Base-by-base conservation (phyloP, 2,113 vertebrate species). In the Spermophilus dauricus region DNA sequence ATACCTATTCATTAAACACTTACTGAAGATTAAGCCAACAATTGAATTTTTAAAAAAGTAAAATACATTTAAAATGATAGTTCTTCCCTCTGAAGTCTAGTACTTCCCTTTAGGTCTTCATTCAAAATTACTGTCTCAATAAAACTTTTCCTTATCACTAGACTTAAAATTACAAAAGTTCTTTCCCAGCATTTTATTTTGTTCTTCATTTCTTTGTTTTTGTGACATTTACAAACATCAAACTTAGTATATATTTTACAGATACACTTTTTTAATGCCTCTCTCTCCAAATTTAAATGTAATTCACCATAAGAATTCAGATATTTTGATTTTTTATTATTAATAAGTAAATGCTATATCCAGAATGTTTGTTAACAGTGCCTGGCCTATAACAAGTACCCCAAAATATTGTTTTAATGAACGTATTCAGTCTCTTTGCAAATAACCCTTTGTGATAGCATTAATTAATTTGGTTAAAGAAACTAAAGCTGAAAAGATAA, bases 71-170 rank as follows among this genome's bases (percentile, higher is more conserved):
- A 95, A 26, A 73, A 32, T 42, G 10, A 45, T 34, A 77, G 12
- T 53, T 77, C 17, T 81, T 88, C 9, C 4, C 14, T 18, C 32
- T 81, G 13, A 30, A 75, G 67, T 12, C 48, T 26, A 78, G 12
- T 69, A 26, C 20, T 11, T 88, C 5, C 48, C n/a, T 70, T 26
- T 92, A 48, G 56, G 1, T 76, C 61, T 96, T 95, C 32, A 18
- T n/a, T 94, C 69, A 81, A 91, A 92, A 91, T 91, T 69, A 92
- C 37, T 56, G 56, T 7, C 48, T 97, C 63, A 56, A 75, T 83
- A 67, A 93, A 73, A 78, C 45, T 90, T 95, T 97, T 96, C 82
- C 58, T 96, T 95, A 95, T 96, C 89, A 95, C 39, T 42, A 97
- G 96, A 97, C 61, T 72, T 92, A 95, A 94, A 86, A 86, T 26